phyloP scores from a whole-genome alignment of 2,888 invertebrate genomes.

The Athalia rosae region DNA sequence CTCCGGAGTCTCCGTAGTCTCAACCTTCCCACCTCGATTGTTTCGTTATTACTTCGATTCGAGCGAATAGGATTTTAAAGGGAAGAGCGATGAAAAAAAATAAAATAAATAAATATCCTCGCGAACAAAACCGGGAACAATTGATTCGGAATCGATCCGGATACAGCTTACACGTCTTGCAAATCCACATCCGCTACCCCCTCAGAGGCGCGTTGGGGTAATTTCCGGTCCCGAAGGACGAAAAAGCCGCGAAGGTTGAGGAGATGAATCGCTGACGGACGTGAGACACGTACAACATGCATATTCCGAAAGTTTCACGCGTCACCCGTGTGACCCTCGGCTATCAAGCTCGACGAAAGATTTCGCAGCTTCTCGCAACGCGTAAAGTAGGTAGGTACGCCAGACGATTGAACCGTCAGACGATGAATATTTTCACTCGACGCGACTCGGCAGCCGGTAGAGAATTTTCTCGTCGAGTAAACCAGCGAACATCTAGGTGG shows the following conservation, averaged over 20 bases:
- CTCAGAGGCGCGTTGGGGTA: background rate
- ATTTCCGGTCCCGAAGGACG: background rate
- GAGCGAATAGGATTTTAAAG: no score
- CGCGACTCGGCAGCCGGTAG: background rate
- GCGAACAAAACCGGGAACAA: no score
- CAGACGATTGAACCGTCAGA: constrained; percentile 38
- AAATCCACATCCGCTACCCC: no score
- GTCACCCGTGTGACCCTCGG: constrained; percentile 12
- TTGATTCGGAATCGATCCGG: no score
- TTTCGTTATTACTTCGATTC: no score
- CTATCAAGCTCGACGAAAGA: constrained; percentile 15
- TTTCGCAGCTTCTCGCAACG: background rate
- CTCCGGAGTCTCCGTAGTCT: background rate
- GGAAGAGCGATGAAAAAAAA: no score
- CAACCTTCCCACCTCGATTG: no score
- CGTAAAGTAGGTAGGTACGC: background rate
- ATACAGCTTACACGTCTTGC: no score
- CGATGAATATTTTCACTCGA: background rate
- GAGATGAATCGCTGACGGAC: background rate
- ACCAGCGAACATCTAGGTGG: no score
- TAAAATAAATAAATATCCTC: no score
- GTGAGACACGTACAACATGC: background rate
- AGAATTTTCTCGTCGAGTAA: no score
- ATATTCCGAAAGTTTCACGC: constrained; percentile 35
- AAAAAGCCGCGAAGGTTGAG: background rate